Percentiles rank a stretch among this genome's conserved stretches.
Conservation (phyloP, 2,797 vertebrate species). For the Sternotherus odoratus region DNA sequence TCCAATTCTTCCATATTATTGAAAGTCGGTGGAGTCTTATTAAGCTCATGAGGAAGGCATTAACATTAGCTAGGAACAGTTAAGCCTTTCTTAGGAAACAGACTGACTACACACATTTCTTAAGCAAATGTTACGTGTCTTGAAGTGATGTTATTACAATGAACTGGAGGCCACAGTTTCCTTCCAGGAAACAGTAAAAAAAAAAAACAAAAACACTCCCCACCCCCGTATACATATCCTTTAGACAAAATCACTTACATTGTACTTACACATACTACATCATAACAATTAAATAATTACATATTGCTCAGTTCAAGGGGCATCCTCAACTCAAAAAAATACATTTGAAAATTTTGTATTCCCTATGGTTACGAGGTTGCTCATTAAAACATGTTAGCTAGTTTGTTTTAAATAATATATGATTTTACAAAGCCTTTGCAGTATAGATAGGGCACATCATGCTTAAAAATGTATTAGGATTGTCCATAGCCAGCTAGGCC, state of each 20-base stretch:
- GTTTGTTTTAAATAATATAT: background rate
- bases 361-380: background rate
- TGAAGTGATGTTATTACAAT: slow-evolving; percentile 68
- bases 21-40: slow-evolving; percentile 87
- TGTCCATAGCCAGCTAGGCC: background rate
- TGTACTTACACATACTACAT: slow-evolving; percentile 12
- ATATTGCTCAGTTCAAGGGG: background rate
- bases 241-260: slow-evolving; percentile 76
- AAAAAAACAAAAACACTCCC: too few relatives aligned
- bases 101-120: background rate
- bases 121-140: slow-evolving; percentile 5
- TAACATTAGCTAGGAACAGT: slow-evolving; percentile 42
- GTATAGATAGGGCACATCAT: background rate
- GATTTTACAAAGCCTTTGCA: background rate
- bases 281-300: background rate
- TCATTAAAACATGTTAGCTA: background rate
- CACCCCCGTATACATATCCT: slow-evolving; percentile 63
- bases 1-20: slow-evolving; percentile 90
- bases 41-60: slow-evolving; percentile 84
- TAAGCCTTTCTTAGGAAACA: slow-evolving; percentile 22
- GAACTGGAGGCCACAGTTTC: slow-evolving; percentile 85
- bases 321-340: background rate
- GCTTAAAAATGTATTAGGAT: background rate
- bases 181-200: slow-evolving; percentile 88
- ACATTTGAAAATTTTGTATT: background rate